Evolutionary conservation across 2,113 vertebrate genomes (phyloP).

Genomic region (Cryptomyrus ogoouensis): DNA sequence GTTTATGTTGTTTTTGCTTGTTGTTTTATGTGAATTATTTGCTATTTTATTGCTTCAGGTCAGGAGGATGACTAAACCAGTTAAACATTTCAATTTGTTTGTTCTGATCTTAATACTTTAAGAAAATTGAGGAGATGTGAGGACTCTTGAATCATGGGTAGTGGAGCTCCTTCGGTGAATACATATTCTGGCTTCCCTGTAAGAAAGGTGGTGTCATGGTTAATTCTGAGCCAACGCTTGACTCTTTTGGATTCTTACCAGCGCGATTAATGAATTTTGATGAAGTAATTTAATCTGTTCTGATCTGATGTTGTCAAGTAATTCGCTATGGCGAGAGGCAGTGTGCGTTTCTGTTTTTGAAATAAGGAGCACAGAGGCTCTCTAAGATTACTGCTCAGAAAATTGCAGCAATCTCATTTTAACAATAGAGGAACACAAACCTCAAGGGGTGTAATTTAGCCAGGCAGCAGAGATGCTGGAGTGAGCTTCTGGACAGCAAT

Average conservation of each 20-base stretch:
- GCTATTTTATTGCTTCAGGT: not conserved
- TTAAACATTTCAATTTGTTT: not conserved
- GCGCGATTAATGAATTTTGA: constrained; percentile 12
- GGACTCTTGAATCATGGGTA: not conserved
- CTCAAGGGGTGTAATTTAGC: constrained; percentile 13
- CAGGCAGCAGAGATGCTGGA: not conserved
- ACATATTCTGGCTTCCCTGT: not conserved
- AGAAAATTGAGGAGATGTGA: not conserved
- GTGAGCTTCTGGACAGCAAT: not conserved
- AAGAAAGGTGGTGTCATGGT: not conserved
- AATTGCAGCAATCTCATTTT: constrained; percentile 1
- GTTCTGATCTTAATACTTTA: not conserved
- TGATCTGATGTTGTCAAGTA: constrained; percentile 13
- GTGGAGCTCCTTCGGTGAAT: not conserved
- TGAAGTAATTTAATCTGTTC: not conserved
- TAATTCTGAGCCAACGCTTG: not conserved
- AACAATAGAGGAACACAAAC: not conserved
- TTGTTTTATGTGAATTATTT: not conserved
- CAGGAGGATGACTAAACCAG: not conserved
- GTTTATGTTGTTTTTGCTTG: not conserved
- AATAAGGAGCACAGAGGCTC: not conserved
- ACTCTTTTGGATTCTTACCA: not conserved
- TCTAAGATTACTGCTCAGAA: constrained; percentile 11
- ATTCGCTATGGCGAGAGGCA: not conserved
- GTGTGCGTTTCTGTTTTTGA: not conserved